Conservation (phyloP, 2,113 vertebrate genomes). For the Poecile atricapillus region DNA sequence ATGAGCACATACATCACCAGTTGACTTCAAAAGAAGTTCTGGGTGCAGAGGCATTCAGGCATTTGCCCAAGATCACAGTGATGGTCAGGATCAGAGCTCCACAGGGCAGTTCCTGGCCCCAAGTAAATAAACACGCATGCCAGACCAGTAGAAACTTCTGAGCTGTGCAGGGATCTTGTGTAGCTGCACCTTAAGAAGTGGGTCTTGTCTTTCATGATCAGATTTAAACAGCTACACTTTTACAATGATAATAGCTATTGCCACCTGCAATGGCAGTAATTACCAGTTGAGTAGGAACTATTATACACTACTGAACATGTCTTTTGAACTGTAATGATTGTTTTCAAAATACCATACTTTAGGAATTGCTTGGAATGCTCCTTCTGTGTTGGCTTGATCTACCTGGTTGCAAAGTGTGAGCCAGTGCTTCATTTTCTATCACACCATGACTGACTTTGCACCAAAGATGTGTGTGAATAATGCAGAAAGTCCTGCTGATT, state of each 20-base stretch:
- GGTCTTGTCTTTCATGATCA: background rate
- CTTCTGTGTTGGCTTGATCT: background rate
- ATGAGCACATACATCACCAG: background rate
- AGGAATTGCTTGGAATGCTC: background rate
- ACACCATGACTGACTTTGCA: background rate
- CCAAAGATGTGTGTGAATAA: background rate
- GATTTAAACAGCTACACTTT: background rate
- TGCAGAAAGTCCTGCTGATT: background rate
- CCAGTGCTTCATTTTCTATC: background rate
- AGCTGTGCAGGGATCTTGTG: background rate
- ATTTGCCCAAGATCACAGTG: background rate
- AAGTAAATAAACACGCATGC: background rate
- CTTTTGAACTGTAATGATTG: background rate
- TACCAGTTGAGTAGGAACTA: background rate
- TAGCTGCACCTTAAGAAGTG: background rate
- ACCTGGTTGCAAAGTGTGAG: background rate
- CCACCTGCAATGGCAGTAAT: background rate
- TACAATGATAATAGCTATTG: background rate
- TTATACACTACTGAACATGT: background rate
- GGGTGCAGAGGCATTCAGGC: background rate
- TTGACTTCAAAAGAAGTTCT: background rate
- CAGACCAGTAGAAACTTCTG: background rate
- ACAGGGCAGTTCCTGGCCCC: background rate
- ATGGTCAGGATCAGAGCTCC: background rate
- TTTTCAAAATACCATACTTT: background rate